These are phyloP conservation scores for Seira ritae DNA, from an alignment of 2,888 invertebrate species.

Conservation along the genomic window DNA sequence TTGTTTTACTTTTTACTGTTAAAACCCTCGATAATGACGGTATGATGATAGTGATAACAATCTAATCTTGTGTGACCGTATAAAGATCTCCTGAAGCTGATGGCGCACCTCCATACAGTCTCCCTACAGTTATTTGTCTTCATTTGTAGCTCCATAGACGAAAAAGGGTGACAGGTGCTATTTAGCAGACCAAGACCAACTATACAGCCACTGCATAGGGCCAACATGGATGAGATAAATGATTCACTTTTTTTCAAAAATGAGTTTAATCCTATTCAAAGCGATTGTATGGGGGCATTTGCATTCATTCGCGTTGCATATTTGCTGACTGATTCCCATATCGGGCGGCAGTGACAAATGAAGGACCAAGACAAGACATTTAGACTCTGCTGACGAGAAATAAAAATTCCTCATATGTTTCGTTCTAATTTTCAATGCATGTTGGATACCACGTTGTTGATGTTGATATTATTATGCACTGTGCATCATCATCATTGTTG, in stretches of 20 bases:
- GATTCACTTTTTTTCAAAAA: constrained; percentile 44
- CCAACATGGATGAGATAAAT: background rate
- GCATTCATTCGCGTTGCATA: constrained; percentile 9
- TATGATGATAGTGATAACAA: constrained; percentile 16
- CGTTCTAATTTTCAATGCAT: constrained; percentile 17
- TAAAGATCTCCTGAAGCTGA: background rate
- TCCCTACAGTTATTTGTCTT: constrained; percentile 54
- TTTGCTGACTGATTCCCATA: constrained; percentile 25
- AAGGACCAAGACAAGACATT: constrained; percentile 34
- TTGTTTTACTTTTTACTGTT: background rate
- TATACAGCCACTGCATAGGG: no score
- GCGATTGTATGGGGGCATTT: background rate
- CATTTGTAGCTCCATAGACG: constrained; percentile 41
- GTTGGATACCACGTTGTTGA: constrained; percentile 13
- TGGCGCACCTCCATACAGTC: background rate
- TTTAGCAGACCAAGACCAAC: background rate
- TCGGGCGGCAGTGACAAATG: constrained; percentile 54
- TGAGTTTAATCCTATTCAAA: background rate
- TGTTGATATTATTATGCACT: constrained; percentile 6
- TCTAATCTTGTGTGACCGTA: constrained; percentile 8
- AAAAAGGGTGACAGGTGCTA: constrained; percentile 51
- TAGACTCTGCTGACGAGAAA: constrained; percentile 2
- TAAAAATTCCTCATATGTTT: constrained; percentile 15
- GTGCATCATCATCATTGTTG: background rate
- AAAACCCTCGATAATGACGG: constrained; percentile 10